Evolutionary conservation across 2,888 invertebrate species (phyloP), one percentile per base, ranked within the genome.

Genomic region (Aspidapion aeneum): DNA sequence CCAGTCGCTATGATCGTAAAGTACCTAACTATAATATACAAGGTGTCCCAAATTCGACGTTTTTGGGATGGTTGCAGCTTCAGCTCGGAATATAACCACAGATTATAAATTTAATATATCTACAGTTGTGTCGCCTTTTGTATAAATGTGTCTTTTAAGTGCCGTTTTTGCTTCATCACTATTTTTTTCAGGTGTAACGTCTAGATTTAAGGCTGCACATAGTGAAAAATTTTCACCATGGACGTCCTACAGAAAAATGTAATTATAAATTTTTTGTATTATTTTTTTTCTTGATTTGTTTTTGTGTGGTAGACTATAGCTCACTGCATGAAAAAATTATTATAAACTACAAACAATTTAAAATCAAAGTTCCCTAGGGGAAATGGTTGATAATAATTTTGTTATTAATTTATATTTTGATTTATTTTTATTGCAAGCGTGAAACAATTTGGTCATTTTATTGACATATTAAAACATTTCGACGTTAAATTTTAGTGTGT

Each of bases 161-260:
- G 55, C 64, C 58, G 49, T 56, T 58, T 69, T 67, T 64, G 58
- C 64, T 57, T 60, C 64, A 69, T 61, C 54, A 66, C 63, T 57
- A 70, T 70, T 63, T 67, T 73, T 74, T 75, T 69, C 73, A 76
- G 76, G 76, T 76, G 75, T 75, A 74, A 74, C 72, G 67, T 66
- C 66, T 72, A 71, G 67, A 69, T 61, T 66, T 69, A 70, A 70
- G 69, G 69, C 71, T 64, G 70, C 66, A 64, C 61, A 65, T 68
- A 69, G 74, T 71, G 73, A 74, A 64, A 66, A 67, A 71, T 68
- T 70, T 69, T 63, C 74, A 72, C 61, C 74, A 76, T 76, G 76
- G 76, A 76, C 70, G 76, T 76, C 62, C 76, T 76, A 63, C 76
- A 76, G 69, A 76, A 76, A 76, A 76, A 76, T 71, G 76, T 76